Evolutionary conservation across 2,113 vertebrate genomes (phyloP), one percentile per base, ranked within the genome.

Genomic region (Rhinichthys klamathensis): DNA sequence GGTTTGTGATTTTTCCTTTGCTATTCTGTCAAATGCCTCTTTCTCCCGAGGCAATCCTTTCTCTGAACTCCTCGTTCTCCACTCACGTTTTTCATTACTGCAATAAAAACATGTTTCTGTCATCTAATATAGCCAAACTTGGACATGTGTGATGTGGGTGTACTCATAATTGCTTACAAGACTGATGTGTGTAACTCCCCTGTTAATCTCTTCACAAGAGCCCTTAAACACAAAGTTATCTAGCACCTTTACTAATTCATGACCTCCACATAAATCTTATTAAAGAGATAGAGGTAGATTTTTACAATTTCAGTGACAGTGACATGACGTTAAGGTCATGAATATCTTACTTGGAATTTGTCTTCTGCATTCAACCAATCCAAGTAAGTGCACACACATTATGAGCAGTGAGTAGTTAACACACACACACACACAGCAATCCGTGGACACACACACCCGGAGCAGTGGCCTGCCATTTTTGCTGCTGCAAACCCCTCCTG

Each of bases 201-300:
- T 49, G 51, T 78, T 84, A 85, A 86, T 90, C 76, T 88, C 82
- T 84, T 72, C 80, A 67, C 87, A 86, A 90, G 81, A 77, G 27
- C 80, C 60, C 61, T 27, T 73, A 85, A 80, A 73, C 21, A 6
- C 65, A 35, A n/a, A 23, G 67, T 81, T 63, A 79, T 74, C 72
- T 56, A 67, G 32, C 63, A 79, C 35, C 23, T 32, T 69, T 72
- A 58, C 76, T 54, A 69, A 58, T 80, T 72, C 38, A 18, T 63
- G 67, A 73, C 35, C 18, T 16, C 13, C 69, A 56, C 65, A 61
- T 27, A 27, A 44, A n/a, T 63, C 41, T 65, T 65, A 18, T 30
- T 3, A 65, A 61, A n/a, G 38, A 6, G n/a, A 38, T 18, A 30
- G 38, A 30, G 25, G 73, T 21, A 49, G 38, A 75, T 49, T 16